Evolutionary conservation across 2,797 vertebrate genomes (phyloP), one percentile per base, ranked within the genome.

Genomic region (Denticeps clupeoides): DNA sequence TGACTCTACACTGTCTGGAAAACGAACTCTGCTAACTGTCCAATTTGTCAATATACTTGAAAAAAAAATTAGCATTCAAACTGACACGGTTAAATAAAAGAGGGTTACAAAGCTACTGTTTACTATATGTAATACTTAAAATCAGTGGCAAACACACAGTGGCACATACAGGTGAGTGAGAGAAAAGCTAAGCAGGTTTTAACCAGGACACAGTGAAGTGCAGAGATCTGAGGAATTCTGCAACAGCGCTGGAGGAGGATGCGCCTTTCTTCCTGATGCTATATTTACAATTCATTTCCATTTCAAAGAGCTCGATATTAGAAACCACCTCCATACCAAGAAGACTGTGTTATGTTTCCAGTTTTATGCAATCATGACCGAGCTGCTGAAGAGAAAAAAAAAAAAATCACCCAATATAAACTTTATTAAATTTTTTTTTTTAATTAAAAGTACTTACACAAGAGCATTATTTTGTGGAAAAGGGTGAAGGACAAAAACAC

Each of bases 361-460:
- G 10, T 10, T 49, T 28, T 3, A 49, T n/a, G 7, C 18, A n/a
- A 31, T n/a, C 31, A 12, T 7, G 18, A 31, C 26, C 13, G 25
- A 27, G 15, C 1, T 2, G 29, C 23, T 41, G 1, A 44, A 32
- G 29, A n/a, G 9, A 22, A 43, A 4, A 18, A 27, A 8, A 32
- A 18, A 2, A 2, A 1, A 19, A 5, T 43, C 12, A 57, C 28
- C 26, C 24, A 13, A 65, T 57, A 71, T 55, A 29, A 55, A 33
- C 53, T 81, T 80, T 77, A 79, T 75, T 80, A 43, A 42, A 67
- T 65, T n/a, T 23, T 59, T 12, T 5, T 5, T 56, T 64, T 60
- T 43, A 61, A 56, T 71, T 41, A 45, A 63, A 55, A 29, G 15
- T 19, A 45, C 27, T n/a, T 45, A 5, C 19, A 10, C 37, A 33